These are phyloP conservation scores for Notothenia coriiceps DNA, from an alignment of 2,113 vertebrate genomes.

Conservation along the genomic window DNA sequence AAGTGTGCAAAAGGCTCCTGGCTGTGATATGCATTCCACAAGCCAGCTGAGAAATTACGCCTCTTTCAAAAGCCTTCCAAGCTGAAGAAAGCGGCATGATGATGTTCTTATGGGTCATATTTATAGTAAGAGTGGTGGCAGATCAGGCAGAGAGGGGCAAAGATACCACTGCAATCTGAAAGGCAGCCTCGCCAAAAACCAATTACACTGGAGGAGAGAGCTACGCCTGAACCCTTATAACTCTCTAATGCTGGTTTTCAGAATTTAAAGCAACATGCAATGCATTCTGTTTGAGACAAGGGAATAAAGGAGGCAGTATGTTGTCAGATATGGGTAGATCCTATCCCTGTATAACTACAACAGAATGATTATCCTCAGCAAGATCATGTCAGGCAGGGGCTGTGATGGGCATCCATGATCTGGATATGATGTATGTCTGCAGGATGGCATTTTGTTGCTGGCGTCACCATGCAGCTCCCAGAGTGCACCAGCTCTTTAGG, in stretches of 20 bases:
- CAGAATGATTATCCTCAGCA: conserved; percentile 8
- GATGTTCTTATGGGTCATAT: conserved; percentile 66
- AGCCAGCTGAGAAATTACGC: conserved; percentile 53
- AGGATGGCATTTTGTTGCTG: conserved; percentile 45
- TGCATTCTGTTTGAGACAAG: conserved; percentile 5
- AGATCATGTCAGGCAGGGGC: conserved; percentile 12
- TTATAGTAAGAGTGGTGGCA: conserved; percentile 64
- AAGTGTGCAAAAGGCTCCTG: conserved; percentile 52
- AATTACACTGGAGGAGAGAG: conserved; percentile 45
- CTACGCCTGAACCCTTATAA: conserved; percentile 27
- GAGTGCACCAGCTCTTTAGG: conserved; percentile 54
- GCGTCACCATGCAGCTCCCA: conserved; percentile 50
- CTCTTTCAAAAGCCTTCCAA: conserved; percentile 51
- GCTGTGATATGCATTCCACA: conserved; percentile 57
- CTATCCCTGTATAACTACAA: background rate
- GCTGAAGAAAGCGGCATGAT: conserved; percentile 45
- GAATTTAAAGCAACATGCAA: conserved; percentile 35
- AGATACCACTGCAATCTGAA: conserved; percentile 43
- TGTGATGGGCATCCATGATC: conserved; percentile 15
- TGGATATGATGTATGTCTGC: conserved; percentile 43
- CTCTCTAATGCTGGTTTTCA: conserved; percentile 24
- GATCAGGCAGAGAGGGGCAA: conserved; percentile 44
- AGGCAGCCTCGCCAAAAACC: conserved; percentile 39
- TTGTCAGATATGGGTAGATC: background rate
- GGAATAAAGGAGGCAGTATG: conserved; percentile 2